Base-by-base conservation (phyloP, 2,113 vertebrate genomes). In the Brachirus orientalis region DNA sequence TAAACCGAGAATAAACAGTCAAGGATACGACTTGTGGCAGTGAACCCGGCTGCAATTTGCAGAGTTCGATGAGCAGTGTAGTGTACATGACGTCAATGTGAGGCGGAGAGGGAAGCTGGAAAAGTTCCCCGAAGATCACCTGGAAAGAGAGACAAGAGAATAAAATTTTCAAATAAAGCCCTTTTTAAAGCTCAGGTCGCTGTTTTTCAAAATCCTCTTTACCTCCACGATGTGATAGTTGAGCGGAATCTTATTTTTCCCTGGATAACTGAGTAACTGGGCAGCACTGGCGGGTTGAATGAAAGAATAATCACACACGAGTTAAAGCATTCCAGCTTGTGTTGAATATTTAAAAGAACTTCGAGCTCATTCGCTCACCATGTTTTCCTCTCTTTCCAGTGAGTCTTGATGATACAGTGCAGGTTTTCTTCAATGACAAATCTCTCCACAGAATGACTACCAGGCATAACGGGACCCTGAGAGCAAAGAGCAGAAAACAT, bases 201-300 rank as follows among this genome's bases (percentile, higher is more conserved):
- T 2, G 8, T 0, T 8, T 1, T 5, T 52, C 1, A 43, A 22
- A 54, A 56, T 37, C 43, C 0, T 0, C 12, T 13, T 0, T 92
- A 98, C 98, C 96, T 99, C 98, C 38, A 99, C 97, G 9, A 99
- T 98, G 78, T 99, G 97, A 83, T 99, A 99, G 88, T 99, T 99
- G 83, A 99, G 93, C 0, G 98, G 98, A 75, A 99, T 99, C 90
- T 98, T 99, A 86, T 95, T 99, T 79, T 98, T 98, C 44, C 97
- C 96, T 4, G 96, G 97, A 72, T 99, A 99, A 88, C 97, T 98
- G 72, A 99, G 93, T 48, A 99, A 88, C 86, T 99, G 96, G 9
- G 97, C 98, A 61, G 98, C 98, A 72, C 98, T 99, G 71, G 41
- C 6, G 45, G 37, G 4, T 63, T 69, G 75, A 83, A 84, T n/a